These are phyloP conservation scores for Brachylomia viminalis DNA, from an alignment of 2,888 invertebrate genomes.

Conservation along the genomic window DNA sequence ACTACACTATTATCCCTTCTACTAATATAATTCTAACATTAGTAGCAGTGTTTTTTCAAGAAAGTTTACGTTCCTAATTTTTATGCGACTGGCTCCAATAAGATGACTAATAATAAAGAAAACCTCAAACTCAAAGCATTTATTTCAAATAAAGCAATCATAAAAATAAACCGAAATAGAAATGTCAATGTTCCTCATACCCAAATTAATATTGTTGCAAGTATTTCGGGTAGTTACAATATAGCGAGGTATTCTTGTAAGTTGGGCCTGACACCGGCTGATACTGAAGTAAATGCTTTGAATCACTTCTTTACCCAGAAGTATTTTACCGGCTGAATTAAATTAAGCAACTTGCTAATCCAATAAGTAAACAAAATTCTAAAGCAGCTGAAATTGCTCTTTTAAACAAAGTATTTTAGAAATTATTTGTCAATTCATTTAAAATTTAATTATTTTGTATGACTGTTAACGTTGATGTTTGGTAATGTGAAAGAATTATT, in stretches of 20 bases:
- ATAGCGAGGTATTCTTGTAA: slow-evolving; percentile 39
- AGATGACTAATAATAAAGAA: not conserved
- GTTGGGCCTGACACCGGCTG: slow-evolving; percentile 60
- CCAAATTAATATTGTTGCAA: slow-evolving; percentile 51
- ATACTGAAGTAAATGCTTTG: slow-evolving; percentile 39
- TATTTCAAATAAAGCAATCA: too few relatives aligned
- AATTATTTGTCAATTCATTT: not conserved
- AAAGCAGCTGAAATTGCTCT: not conserved
- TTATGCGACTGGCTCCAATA: too few relatives aligned
- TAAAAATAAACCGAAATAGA: too few relatives aligned
- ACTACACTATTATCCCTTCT: too few relatives aligned
- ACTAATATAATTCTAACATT: too few relatives aligned
- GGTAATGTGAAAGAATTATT: not conserved
- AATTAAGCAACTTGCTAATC: slow-evolving; percentile 8
- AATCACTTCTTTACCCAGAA: slow-evolving; percentile 38
- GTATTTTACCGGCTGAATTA: slow-evolving; percentile 25
- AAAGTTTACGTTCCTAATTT: too few relatives aligned
- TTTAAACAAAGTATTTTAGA: not conserved
- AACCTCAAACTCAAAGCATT: too few relatives aligned
- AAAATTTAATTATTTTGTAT: not conserved
- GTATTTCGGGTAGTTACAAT: slow-evolving; percentile 46
- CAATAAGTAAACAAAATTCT: slow-evolving; percentile 30
- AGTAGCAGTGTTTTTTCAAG: too few relatives aligned
- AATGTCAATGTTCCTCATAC: slow-evolving; percentile 33
- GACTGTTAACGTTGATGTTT: not conserved